phyloP scores from a whole-genome alignment of 2,797 vertebrate species.

The Poeciliopsis turneri region DNA sequence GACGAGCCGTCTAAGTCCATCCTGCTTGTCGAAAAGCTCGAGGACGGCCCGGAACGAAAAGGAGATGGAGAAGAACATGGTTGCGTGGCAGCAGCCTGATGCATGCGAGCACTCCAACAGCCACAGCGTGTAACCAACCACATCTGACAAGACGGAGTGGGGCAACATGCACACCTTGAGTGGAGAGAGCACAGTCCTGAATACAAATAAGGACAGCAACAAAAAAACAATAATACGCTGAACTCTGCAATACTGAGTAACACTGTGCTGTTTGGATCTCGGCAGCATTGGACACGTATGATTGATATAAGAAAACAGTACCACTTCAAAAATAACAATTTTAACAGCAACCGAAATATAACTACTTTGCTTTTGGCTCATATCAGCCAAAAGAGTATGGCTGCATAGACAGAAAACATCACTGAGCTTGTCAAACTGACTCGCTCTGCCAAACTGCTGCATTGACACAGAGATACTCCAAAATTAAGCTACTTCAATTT shows the following conservation, averaged over 20 bases:
- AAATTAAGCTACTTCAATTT: neutral
- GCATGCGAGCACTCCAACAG: conserved; percentile 98
- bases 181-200: conserved; percentile 33
- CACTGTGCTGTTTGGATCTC: neutral
- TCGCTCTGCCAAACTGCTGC: neutral
- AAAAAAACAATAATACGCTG: neutral
- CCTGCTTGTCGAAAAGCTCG: conserved; percentile 96
- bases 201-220: conserved; percentile 30
- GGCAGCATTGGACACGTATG: neutral
- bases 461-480: neutral
- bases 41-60: conserved; percentile 97
- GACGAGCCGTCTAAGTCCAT: conserved; percentile 94
- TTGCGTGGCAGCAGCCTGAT: conserved; percentile 97
- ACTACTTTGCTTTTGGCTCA: neutral
- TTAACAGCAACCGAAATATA: neutral
- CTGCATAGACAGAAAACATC: neutral
- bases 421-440: neutral
- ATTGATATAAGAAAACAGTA: neutral
- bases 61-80: conserved; percentile 99
- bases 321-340: neutral
- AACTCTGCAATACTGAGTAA: neutral
- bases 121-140: conserved; percentile 97
- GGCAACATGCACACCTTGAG: conserved; percentile 96
- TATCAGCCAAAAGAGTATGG: neutral
- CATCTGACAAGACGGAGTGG: conserved; percentile 91